Evolutionary conservation across 2,797 vertebrate species (phyloP).

Genomic region (Molossus molossus): DNA sequence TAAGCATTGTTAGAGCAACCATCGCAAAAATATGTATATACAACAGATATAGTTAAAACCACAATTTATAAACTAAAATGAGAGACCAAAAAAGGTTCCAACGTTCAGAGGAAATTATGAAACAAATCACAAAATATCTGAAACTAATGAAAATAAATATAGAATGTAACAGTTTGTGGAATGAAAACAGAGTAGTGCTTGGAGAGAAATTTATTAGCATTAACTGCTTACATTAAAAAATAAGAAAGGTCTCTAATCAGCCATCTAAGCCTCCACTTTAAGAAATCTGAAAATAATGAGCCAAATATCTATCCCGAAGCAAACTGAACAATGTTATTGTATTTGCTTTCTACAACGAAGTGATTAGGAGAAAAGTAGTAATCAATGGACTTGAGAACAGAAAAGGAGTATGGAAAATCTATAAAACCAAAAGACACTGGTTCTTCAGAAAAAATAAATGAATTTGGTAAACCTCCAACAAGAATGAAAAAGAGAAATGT

Average conservation of each 20-base stretch:
- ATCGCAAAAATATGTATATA: not conserved
- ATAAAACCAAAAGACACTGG: not conserved
- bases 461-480: not conserved
- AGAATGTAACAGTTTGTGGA: not conserved
- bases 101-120: not conserved
- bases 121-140: not conserved
- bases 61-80: not conserved
- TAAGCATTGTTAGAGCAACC: not conserved
- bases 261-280: not conserved
- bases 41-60: not conserved
- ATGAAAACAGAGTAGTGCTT: not conserved
- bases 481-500: not conserved
- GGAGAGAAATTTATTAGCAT: not conserved
- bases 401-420: not conserved
- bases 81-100: not conserved
- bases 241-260: not conserved
- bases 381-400: not conserved
- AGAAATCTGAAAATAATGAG: conserved; percentile 45
- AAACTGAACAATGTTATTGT: not conserved
- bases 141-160: not conserved
- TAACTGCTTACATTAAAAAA: not conserved
- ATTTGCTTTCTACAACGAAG: conserved; percentile 18
- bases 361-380: not conserved
- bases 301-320: not conserved
- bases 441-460: conserved; percentile 21